Percentiles rank a stretch among this genome's conserved stretches.
Conservation (phyloP, 2,888 invertebrate genomes). For the Julus scandinavius region DNA sequence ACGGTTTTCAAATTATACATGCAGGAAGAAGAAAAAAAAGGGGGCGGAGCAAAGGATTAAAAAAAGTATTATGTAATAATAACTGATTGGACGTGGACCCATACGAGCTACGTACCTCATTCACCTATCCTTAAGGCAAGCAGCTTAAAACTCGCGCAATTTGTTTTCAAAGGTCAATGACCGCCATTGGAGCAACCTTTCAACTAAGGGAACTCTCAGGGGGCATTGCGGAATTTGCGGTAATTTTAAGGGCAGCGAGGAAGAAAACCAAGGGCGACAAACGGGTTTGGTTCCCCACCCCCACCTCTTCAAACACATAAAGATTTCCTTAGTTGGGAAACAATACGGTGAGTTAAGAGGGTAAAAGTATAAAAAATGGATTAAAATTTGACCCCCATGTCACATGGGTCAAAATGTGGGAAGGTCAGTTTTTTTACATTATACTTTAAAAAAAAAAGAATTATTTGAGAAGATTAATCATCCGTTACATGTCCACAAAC, state of each 20-base stretch:
- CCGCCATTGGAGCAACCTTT: constrained; percentile 31
- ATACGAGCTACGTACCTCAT: not conserved
- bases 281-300: not conserved
- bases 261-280: constrained; percentile 23
- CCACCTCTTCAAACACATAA: not conserved
- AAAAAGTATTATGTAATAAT: constrained; percentile 24
- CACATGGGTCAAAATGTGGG: not conserved
- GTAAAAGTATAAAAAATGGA: not conserved
- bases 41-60: not conserved
- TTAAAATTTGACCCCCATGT: constrained; percentile 6
- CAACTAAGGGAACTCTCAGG: not conserved
- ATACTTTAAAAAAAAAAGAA: not conserved
- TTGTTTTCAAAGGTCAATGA: constrained; percentile 3
- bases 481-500: not conserved
- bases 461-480: not conserved
- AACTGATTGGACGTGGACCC: constrained; percentile 28
- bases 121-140: not conserved
- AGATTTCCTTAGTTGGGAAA: not conserved
- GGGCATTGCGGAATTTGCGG: not conserved
- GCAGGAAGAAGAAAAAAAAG: constrained; percentile 8
- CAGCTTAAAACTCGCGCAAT: not conserved
- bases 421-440: not conserved
- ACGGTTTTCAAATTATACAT: not conserved
- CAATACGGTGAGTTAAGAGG: not conserved
- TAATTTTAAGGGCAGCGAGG: not conserved